phyloP scores from a whole-genome alignment of 2,113 vertebrate species.

The Varanus salvator region DNA sequence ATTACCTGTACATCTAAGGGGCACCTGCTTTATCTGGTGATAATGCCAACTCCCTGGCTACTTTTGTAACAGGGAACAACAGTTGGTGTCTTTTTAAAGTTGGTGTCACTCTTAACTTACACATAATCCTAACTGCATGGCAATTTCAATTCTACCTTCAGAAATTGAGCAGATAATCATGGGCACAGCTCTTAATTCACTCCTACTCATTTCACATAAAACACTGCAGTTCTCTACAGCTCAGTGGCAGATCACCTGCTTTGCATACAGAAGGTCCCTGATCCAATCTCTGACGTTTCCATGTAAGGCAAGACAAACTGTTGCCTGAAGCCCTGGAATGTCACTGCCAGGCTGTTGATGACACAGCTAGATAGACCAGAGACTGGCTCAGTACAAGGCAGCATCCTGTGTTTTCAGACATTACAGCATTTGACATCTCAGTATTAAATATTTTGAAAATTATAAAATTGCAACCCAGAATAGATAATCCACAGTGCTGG shows the following conservation, averaged over 20 bases:
- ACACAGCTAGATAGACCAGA: no score
- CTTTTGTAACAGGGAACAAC: not conserved
- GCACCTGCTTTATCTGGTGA: not conserved
- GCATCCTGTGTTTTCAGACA: not conserved
- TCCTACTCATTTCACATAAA: not conserved
- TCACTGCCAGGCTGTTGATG: no score
- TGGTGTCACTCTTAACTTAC: not conserved
- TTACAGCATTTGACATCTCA: not conserved
- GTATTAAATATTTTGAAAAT: constrained; percentile 23
- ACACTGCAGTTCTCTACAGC: not conserved
- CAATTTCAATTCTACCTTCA: not conserved
- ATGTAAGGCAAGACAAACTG: no score
- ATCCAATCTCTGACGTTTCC: no score
- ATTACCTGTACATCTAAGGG: not conserved
- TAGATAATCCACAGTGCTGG: not conserved
- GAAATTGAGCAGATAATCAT: not conserved
- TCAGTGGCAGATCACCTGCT: no score
- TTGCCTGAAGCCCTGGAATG: no score
- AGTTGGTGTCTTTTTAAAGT: constrained; percentile 3
- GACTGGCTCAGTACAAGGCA: no score
- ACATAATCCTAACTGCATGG: not conserved
- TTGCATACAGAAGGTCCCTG: no score
- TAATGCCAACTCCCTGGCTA: not conserved
- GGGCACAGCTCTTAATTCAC: not conserved
- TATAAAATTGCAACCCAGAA: constrained; percentile 1